phyloP scores from a whole-genome alignment of 2,797 vertebrate genomes.

The Strix occidentalis region DNA sequence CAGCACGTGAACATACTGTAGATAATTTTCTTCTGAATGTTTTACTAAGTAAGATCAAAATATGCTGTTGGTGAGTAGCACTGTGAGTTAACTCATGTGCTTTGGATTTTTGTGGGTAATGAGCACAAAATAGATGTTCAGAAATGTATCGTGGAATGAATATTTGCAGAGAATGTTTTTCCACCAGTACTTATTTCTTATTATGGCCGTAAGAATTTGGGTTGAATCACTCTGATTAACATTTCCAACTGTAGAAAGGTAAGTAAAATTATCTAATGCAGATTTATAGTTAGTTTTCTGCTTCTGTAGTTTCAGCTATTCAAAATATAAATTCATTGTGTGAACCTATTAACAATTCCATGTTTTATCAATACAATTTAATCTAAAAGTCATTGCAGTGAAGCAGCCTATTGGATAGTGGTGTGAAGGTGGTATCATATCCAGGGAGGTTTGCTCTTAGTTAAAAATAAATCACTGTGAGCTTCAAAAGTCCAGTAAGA shows the following conservation, averaged over 20 bases:
- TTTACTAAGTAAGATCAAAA: background rate
- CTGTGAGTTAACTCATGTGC: background rate
- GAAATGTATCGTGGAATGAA: background rate
- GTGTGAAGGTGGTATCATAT: background rate
- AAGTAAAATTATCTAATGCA: background rate
- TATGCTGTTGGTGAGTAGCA: background rate
- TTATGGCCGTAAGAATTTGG: background rate
- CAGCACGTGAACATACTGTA: background rate
- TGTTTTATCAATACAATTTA: constrained; percentile 21
- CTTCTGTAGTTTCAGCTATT: background rate
- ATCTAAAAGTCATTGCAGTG: constrained; percentile 29
- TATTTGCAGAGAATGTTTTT: background rate
- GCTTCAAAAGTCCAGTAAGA: background rate
- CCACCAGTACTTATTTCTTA: background rate
- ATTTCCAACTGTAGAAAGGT: background rate
- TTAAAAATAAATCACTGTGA: constrained; percentile 27
- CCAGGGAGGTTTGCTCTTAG: background rate
- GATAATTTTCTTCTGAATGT: constrained; percentile 5
- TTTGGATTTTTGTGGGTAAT: background rate
- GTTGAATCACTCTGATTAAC: background rate
- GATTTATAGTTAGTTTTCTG: background rate
- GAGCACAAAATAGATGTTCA: background rate
- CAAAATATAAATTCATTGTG: background rate
- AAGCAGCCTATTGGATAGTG: background rate
- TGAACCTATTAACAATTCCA: background rate